Conservation (phyloP, 2,888 invertebrate species). For the Neelides folsomi region DNA sequence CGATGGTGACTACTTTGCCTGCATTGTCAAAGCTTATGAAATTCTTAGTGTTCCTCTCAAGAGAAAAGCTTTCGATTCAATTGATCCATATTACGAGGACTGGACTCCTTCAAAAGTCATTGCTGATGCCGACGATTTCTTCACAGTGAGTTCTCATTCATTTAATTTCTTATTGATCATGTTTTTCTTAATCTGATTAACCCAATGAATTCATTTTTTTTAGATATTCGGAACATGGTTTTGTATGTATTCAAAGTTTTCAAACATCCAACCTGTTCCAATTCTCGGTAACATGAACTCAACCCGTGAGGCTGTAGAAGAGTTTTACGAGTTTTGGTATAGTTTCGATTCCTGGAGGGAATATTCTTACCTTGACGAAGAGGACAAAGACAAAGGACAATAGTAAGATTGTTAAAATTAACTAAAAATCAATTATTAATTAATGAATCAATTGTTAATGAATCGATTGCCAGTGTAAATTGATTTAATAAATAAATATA, state of each 20-base stretch:
- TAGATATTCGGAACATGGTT: constrained; percentile 45
- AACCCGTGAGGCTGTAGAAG: constrained; percentile 70
- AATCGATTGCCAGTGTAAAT: too few relatives aligned
- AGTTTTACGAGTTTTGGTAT: constrained; percentile 96
- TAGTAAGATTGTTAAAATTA: constrained; percentile 41
- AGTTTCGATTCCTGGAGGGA: constrained; percentile 98
- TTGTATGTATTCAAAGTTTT: constrained; percentile 76
- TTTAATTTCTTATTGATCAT: neutral
- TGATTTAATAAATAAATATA: neutral
- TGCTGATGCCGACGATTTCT: constrained; percentile 44
- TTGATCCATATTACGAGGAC: constrained; percentile 90
- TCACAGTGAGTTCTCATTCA: constrained; percentile 14
- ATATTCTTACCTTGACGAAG: constrained; percentile 95
- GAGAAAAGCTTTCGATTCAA: constrained; percentile 85
- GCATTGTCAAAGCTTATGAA: constrained; percentile 96
- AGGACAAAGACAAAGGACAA: constrained; percentile 94
- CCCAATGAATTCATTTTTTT: constrained; percentile 11
- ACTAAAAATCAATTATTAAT: too few relatives aligned
- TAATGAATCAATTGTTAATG: too few relatives aligned
- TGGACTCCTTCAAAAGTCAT: constrained; percentile 57
- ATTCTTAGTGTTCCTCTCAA: constrained; percentile 65
- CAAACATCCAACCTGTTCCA: constrained; percentile 73
- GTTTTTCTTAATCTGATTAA: neutral
- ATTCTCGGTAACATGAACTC: constrained; percentile 62
- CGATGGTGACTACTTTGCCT: constrained; percentile 95